phyloP scores from a whole-genome alignment of 2,888 invertebrate species.

The Pyrochroa serraticornis region DNA sequence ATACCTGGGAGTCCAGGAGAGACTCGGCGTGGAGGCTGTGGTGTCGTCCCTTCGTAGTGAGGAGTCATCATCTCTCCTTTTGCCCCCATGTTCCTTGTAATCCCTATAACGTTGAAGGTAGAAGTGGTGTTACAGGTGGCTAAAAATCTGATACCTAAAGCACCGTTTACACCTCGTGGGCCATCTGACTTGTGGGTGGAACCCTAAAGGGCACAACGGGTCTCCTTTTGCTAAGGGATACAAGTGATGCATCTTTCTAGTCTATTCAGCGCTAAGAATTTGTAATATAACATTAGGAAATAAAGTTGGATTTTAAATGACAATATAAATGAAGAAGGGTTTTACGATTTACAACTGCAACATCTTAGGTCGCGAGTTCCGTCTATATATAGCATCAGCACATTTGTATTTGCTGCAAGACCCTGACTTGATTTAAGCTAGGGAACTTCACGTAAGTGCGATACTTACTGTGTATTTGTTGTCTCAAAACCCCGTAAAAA shows the following conservation, averaged over 20 bases:
- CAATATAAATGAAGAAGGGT: conserved; percentile 23
- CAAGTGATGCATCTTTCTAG: conserved; percentile 69
- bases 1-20: conserved; percentile 67
- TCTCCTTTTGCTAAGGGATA: conserved; percentile 84
- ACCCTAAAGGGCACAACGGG: conserved; percentile 88
- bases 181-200: conserved; percentile 94
- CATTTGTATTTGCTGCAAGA: conserved; percentile 32
- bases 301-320: not conserved
- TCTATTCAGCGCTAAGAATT: conserved; percentile 25
- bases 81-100: conserved; percentile 87
- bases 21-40: conserved; percentile 80
- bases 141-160: conserved; percentile 67
- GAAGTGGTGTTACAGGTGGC: conserved; percentile 1
- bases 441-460: conserved; percentile 4
- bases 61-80: conserved; percentile 70
- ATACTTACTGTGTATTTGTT: conserved; percentile 39
- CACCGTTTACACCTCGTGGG: conserved; percentile 92
- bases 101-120: conserved; percentile 63
- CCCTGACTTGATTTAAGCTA: conserved; percentile 28
- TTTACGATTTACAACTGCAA: conserved; percentile 36
- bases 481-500: conserved; percentile 10
- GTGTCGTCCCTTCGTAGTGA: conserved; percentile 60
- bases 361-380: conserved; percentile 39
- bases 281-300: conserved; percentile 14
- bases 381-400: conserved; percentile 46